phyloP scores from a whole-genome alignment of 2,113 vertebrate genomes.

The Thinocorus orbignyianus region DNA sequence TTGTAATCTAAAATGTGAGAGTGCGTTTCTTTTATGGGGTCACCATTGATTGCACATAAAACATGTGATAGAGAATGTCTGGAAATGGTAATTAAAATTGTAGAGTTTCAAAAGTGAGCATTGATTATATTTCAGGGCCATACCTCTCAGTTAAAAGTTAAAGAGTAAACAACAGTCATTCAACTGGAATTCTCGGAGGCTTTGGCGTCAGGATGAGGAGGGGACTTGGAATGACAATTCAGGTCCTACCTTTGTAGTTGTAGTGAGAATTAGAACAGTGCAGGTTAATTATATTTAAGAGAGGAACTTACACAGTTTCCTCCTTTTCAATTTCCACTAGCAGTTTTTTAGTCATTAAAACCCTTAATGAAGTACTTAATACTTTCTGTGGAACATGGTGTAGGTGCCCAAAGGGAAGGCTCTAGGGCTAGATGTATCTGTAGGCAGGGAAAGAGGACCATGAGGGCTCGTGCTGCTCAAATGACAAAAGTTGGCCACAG shows the following conservation, averaged over 20 bases:
- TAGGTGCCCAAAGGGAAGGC: neutral
- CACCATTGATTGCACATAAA: slow-evolving; percentile 35
- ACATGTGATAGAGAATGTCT: neutral
- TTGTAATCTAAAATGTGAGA: neutral
- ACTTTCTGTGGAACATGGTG: neutral
- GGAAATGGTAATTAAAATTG: slow-evolving; percentile 66
- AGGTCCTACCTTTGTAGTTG: neutral
- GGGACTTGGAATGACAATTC: neutral
- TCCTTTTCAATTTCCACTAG: neutral
- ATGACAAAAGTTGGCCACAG: rapidly evolving
- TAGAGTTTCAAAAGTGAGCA: slow-evolving; percentile 41
- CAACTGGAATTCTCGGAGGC: neutral
- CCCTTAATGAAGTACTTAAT: neutral
- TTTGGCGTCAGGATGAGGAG: neutral
- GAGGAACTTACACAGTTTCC: neutral
- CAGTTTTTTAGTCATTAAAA: neutral
- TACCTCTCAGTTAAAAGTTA: slow-evolving; percentile 37
- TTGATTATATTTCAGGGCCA: slow-evolving; percentile 55
- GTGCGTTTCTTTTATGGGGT: neutral
- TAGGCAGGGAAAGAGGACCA: neutral
- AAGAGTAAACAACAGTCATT: neutral
- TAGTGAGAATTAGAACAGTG: neutral
- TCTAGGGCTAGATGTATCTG: neutral
- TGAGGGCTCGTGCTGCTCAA: neutral
- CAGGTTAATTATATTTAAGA: neutral